phyloP scores from a whole-genome alignment of 2,888 invertebrate species.

The Orchestes rusci region DNA sequence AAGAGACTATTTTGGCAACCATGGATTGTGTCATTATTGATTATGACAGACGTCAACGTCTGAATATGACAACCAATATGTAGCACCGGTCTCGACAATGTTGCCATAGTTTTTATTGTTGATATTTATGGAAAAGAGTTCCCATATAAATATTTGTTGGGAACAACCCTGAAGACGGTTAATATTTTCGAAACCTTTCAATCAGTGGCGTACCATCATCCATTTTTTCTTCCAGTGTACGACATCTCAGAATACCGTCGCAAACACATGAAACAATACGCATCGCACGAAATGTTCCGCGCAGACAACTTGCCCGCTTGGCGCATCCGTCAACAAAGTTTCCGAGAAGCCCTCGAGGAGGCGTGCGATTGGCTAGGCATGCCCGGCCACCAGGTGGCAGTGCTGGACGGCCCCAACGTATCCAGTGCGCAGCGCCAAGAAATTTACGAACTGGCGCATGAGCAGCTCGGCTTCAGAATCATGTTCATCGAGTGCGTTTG shows the following conservation, averaged over 20 bases:
- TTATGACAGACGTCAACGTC: no score
- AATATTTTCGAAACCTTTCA: no score
- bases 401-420: constrained; percentile 90
- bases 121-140: no score
- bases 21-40: no score
- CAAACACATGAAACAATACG: constrained; percentile 72
- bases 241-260: constrained; percentile 89
- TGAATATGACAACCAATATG: no score
- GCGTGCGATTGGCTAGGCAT: constrained; percentile 73
- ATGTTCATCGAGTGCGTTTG: constrained; percentile 91
- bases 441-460: constrained; percentile 64
- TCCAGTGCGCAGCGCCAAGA: constrained; percentile 73
- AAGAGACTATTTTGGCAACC: no score
- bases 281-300: constrained; percentile 81
- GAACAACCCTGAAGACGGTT: no score
- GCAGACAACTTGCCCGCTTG: constrained; percentile 78
- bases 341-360: constrained; percentile 77
- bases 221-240: constrained; percentile 60
- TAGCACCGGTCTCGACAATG: no score
- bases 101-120: no score
- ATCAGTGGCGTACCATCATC: no score
- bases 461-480: constrained; percentile 71
- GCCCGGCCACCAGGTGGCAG: constrained; percentile 52
- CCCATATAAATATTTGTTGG: no score
- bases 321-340: constrained; percentile 74